A percentile compares a stretch with the other conserved stretches of the same genome.
phyloP scores from a whole-genome alignment of 2,888 invertebrate genomes.

The Lamellibrachia satsuma region DNA sequence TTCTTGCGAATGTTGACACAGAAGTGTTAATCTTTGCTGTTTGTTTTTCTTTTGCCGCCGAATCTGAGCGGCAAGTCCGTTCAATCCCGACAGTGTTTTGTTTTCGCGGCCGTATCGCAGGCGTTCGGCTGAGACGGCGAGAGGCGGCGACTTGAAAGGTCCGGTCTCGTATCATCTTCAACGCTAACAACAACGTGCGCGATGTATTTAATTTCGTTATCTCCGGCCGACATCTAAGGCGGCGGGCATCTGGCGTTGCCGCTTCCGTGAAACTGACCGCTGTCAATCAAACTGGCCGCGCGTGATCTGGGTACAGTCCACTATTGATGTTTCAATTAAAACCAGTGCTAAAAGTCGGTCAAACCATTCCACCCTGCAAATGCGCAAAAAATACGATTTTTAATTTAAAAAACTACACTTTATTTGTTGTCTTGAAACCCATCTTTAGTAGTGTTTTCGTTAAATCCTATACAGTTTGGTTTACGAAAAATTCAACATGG shows the following conservation, averaged over 20 bases:
- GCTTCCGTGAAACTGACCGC: background rate
- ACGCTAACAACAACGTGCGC: slow-evolving; percentile 12
- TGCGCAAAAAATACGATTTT: too few species aligned
- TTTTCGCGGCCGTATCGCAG: background rate
- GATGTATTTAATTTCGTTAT: slow-evolving; percentile 17
- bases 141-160: background rate
- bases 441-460: too few species aligned
- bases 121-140: background rate
- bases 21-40: slow-evolving; percentile 2
- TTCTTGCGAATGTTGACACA: background rate
- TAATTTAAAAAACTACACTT: too few species aligned
- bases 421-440: too few species aligned
- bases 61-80: background rate
- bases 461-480: too few species aligned
- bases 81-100: background rate
- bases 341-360: too few species aligned
- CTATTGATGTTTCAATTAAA: too few species aligned
- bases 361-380: too few species aligned
- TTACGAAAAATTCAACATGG: too few species aligned
- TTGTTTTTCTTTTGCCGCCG: background rate
- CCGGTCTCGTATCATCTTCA: background rate
- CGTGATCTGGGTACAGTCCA: too few species aligned
- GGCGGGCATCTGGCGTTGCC: background rate
- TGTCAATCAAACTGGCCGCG: background rate
- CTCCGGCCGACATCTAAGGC: background rate